Percentiles rank a stretch among this genome's conserved stretches.
phyloP scores from a whole-genome alignment of 2,888 invertebrate species.

The Dryococelus australis region DNA sequence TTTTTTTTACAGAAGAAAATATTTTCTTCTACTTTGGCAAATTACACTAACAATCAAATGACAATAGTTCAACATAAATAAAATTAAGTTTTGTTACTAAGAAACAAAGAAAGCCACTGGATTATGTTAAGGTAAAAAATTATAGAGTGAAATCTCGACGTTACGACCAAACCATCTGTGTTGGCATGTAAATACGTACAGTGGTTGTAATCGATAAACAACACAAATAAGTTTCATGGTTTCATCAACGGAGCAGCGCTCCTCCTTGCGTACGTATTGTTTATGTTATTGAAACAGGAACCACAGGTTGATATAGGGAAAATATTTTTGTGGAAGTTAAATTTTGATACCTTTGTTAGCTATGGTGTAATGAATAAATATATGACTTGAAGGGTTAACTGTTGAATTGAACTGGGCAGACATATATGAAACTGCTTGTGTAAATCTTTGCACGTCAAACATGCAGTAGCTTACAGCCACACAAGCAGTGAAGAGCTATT shows the following conservation, averaged over 20 bases:
- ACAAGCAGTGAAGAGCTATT: background rate
- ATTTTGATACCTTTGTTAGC: background rate
- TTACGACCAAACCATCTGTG: too few species aligned
- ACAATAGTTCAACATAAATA: background rate
- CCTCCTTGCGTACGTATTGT: background rate
- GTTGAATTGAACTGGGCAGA: background rate
- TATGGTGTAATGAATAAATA: background rate
- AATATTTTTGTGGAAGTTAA: conserved; percentile 1
- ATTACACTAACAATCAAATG: background rate
- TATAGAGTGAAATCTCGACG: too few species aligned
- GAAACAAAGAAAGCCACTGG: background rate
- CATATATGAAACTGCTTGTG: too few species aligned
- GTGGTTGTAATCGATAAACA: too few species aligned
- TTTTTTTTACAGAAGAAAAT: background rate
- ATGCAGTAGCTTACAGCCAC: too few species aligned
- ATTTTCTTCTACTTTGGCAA: background rate
- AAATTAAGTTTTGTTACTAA: background rate
- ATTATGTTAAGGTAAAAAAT: too few species aligned
- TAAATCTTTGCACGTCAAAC: too few species aligned
- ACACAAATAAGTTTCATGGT: too few species aligned
- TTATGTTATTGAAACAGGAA: background rate
- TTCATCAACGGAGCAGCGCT: too few species aligned
- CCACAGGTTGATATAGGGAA: background rate
- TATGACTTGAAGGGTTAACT: background rate
- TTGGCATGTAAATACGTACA: too few species aligned